These are phyloP conservation scores for Olivierus martensii DNA, from an alignment of 1,140 invertebrate genomes.

Conservation along the genomic window DNA sequence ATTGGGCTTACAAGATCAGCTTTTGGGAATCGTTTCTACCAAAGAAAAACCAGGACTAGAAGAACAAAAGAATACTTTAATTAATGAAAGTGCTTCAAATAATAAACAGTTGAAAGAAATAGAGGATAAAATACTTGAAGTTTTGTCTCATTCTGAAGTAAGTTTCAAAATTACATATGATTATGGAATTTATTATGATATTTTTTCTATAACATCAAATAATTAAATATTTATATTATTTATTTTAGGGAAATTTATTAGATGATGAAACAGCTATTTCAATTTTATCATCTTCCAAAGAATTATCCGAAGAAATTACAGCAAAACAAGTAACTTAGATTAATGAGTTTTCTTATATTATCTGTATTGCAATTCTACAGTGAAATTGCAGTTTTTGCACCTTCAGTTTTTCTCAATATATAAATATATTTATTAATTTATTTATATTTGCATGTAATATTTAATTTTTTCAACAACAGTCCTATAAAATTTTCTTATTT, in stretches of 20 bases:
- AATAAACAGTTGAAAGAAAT: constrained; percentile 79
- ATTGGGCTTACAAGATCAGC: constrained; percentile 79
- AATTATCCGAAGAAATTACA: constrained; percentile 36
- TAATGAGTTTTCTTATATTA: no score
- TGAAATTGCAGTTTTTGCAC: no score
- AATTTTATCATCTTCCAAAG: constrained; percentile 81
- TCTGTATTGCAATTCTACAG: no score
- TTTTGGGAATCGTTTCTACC: constrained; percentile 82
- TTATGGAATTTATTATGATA: neutral
- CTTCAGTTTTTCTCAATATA: no score
- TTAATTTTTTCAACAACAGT: no score
- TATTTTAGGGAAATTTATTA: constrained; percentile 64
- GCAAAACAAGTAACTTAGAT: constrained; percentile 36
- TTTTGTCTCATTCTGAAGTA: constrained; percentile 64
- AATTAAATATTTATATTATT: neutral
- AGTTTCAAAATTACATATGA: neutral
- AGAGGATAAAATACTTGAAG: constrained; percentile 83
- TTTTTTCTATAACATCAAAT: neutral
- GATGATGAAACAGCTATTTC: constrained; percentile 93
- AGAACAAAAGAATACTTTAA: constrained; percentile 83
- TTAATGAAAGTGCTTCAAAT: constrained; percentile 79
- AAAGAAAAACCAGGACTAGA: constrained; percentile 78
- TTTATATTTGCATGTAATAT: no score
- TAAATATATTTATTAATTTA: no score
- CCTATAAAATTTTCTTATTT: no score